Conservation (phyloP, 1,140 invertebrate species). For the Parapsyche elsis region DNA sequence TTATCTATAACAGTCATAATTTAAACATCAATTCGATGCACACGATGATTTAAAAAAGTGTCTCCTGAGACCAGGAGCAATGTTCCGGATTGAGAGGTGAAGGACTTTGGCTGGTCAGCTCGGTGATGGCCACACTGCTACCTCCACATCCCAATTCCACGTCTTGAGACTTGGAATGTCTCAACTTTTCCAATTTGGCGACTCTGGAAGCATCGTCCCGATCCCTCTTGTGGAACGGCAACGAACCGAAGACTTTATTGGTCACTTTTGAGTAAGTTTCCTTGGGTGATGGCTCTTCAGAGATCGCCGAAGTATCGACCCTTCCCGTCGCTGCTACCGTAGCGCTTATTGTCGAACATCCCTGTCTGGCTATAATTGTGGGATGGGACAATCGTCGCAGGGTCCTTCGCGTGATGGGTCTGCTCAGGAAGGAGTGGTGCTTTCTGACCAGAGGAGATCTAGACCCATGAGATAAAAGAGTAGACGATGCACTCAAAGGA, state of each 20-base stretch:
- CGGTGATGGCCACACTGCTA: constrained; percentile 10
- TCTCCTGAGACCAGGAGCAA: constrained; percentile 55
- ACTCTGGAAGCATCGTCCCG: background rate
- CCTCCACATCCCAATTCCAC: constrained; percentile 51
- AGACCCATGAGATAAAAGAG: constrained; percentile 41
- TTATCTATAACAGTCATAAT: constrained; percentile 43
- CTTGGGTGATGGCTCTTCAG: constrained; percentile 25
- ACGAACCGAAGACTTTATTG: constrained; percentile 27
- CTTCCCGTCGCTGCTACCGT: constrained; percentile 43
- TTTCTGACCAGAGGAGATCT: constrained; percentile 48
- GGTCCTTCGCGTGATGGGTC: constrained; percentile 47
- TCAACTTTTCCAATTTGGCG: background rate
- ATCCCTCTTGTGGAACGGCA: constrained; percentile 37
- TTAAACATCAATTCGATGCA: constrained; percentile 55
- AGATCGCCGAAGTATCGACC: constrained; percentile 16
- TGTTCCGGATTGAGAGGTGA: constrained; percentile 53
- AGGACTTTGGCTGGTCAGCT: constrained; percentile 40
- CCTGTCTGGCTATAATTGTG: constrained; percentile 45
- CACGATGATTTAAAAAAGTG: constrained; percentile 52
- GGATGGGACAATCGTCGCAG: constrained; percentile 54
- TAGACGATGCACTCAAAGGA: constrained; percentile 42
- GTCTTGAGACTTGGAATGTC: constrained; percentile 46
- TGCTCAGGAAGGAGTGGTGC: constrained; percentile 52
- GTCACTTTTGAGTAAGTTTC: background rate
- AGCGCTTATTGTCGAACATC: constrained; percentile 53